Conservation (phyloP, 2,113 vertebrate species). For the Ahaetulla prasina region DNA sequence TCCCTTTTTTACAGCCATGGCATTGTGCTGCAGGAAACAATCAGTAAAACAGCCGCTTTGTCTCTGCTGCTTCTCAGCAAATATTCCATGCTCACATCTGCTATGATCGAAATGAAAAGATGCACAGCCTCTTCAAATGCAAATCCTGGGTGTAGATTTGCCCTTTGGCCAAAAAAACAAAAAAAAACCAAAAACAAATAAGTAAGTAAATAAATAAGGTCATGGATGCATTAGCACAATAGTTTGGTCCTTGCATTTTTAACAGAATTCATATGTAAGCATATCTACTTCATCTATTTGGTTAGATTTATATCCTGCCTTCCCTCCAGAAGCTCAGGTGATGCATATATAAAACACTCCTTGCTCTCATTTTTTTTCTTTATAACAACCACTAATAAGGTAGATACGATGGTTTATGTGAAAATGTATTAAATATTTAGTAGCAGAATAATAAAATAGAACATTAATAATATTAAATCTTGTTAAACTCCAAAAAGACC, state of each 20-base stretch:
- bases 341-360: neutral
- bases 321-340: neutral
- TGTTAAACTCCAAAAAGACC: neutral
- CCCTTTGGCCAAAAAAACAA: conserved; percentile 52
- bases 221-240: neutral
- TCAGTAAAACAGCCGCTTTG: conserved; percentile 49
- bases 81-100: conserved; percentile 58
- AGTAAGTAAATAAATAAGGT: neutral
- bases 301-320: neutral
- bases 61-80: conserved; percentile 64
- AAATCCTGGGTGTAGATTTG: conserved; percentile 59
- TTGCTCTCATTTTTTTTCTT: neutral
- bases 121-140: conserved; percentile 47
- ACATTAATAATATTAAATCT: neutral
- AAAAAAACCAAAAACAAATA: conserved; percentile 33
- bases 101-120: conserved; percentile 58
- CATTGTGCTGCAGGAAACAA: conserved; percentile 61
- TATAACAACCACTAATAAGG: neutral
- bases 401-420: neutral
- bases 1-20: conserved; percentile 39
- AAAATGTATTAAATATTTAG: neutral
- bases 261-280: neutral
- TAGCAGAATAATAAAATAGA: neutral
- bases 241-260: neutral
- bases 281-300: neutral